Evolutionary conservation across 2,797 vertebrate species (phyloP), one percentile per base, ranked within the genome.

Genomic region (Orientallactaga sibirica): DNA sequence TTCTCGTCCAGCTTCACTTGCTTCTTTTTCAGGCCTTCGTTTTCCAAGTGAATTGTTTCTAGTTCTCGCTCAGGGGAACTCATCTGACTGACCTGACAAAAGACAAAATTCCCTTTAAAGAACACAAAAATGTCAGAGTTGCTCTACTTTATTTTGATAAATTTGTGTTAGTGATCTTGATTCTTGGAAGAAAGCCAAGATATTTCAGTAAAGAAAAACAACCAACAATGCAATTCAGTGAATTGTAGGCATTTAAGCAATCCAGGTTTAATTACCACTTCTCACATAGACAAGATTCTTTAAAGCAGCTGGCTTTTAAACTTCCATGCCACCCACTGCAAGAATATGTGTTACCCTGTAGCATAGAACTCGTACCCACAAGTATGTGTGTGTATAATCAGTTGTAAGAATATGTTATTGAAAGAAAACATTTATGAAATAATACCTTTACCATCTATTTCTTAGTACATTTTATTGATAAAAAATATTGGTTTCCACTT

Each of bases 41-140:
- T 99, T 96, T 99, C 99, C n/a, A 99, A 98, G 95, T 98, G 98
- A 95, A 99, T 97, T 85, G 90, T 98, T 96, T 99, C 98, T 97
- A 99, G 95, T 95, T 99, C 98, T 4, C 67, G 83, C 77, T 98
- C 98, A 52, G 98, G 97, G 48, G 98, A 98, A 94, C 97, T 98
- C 82, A 98, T 97, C 95, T 99, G 98, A 96, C 96, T 97, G 94
- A 98, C 97, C 99, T 99, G 91, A 61, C 73, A 88, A 67, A 96
- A 92, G 62, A 93, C 27, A 22, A 86, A 76, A 92, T 27, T 29
- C 12, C 20, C 37, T 94, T 91, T 24, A 33, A 81, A 48, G 75
- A 25, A 86, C 73, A 80, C 20, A 64, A 78, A 79, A 90, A 61
- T 27, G 75, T 20, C 8, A 61, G 14, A 55, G 52, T 96, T 96